Base-by-base conservation (phyloP, 2,888 invertebrate species). In the Eupithecia subfuscata region DNA sequence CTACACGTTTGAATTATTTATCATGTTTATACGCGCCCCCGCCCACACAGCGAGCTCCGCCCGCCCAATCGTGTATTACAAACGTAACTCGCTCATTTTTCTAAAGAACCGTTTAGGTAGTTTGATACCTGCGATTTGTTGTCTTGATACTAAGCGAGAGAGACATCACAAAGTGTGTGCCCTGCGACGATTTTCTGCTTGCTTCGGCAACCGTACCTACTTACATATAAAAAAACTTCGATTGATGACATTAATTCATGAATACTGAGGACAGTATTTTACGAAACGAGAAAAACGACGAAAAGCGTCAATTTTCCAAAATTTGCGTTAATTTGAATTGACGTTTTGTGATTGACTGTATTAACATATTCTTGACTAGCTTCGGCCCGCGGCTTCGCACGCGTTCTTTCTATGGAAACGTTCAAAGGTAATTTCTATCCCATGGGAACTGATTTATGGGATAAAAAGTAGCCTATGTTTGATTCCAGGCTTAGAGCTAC, bases 1-100 rank as follows among this genome's bases (percentile, higher is more conserved):
- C 43, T 68, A 68, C 68, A 68, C 43, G 68, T 43, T 43, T 68
- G 68, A 68, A 68, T 68, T 68, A 68, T 68, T 68, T 68, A 68
- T 68, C 22, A 68, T 22, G 43, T 22, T 60, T 25, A n/a, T 40
- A 45, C 68, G 68, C 67, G 67, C 67, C 40, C 68, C 40, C 68
- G 43, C 68, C 40, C 67, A n/a, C 40, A n/a, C 40, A 67, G 40
- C 16, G 40, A 40, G 67, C 40, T 12, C 40, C 34, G 37, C 22
- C 67, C 34, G 40, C 67, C 67, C 67, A 40, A n/a, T 40, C 37
- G 37, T n/a, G 6, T 67, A 40, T 37, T 34, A 22, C 67, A 67
- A 34, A 67, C 37, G 67, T 67, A n/a, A 37, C 11, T 67, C 65
- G n/a, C 67, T 67, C 37, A 67, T 67, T 34, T 67, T 67, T 67